Percentiles rank a stretch among this genome's conserved stretches.
phyloP scores from a whole-genome alignment of 2,113 vertebrate species.

The Dicentrarchus labrax region DNA sequence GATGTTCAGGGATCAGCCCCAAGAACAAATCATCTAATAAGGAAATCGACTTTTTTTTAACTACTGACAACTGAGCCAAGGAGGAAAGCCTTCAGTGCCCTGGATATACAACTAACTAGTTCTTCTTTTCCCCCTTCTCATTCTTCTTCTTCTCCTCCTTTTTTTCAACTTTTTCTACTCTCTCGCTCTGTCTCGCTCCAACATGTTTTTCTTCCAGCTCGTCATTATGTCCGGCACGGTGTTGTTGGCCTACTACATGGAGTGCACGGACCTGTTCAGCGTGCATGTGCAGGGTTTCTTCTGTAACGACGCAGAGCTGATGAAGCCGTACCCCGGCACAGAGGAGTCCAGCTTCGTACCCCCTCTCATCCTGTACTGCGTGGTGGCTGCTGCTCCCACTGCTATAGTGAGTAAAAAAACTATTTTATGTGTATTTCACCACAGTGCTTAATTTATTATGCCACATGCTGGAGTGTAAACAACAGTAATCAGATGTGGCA shows the following conservation, averaged over 20 bases:
- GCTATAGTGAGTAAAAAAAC: slow-evolving; percentile 90
- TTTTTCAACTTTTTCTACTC: slow-evolving; percentile 36
- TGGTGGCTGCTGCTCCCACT: slow-evolving; percentile 93
- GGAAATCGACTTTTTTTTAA: neutral
- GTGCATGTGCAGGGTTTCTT: slow-evolving; percentile 99
- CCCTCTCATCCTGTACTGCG: slow-evolving; percentile 95
- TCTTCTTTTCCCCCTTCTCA: neutral
- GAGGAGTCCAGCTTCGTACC: slow-evolving; percentile 96
- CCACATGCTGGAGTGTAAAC: neutral
- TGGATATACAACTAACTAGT: slow-evolving; percentile 45
- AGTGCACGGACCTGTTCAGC: slow-evolving; percentile 96
- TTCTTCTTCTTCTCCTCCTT: slow-evolving; percentile 1
- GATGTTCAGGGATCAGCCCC: slow-evolving; percentile 27
- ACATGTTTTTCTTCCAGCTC: slow-evolving; percentile 95
- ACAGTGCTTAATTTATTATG: neutral
- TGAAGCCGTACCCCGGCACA: slow-evolving; percentile 96
- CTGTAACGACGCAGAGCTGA: slow-evolving; percentile 96
- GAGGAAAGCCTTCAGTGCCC: neutral
- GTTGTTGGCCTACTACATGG: slow-evolving; percentile 98
- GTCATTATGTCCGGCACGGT: slow-evolving; percentile 99
- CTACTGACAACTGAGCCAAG: neutral
- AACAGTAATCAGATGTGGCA: neutral
- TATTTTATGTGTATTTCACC: neutral
- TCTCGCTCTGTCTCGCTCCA: slow-evolving; percentile 44
- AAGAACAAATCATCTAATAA: neutral